Percentiles rank a stretch among this genome's conserved stretches.
Conservation (phyloP, 2,888 invertebrate genomes). For the Diplazon laetatorius region DNA sequence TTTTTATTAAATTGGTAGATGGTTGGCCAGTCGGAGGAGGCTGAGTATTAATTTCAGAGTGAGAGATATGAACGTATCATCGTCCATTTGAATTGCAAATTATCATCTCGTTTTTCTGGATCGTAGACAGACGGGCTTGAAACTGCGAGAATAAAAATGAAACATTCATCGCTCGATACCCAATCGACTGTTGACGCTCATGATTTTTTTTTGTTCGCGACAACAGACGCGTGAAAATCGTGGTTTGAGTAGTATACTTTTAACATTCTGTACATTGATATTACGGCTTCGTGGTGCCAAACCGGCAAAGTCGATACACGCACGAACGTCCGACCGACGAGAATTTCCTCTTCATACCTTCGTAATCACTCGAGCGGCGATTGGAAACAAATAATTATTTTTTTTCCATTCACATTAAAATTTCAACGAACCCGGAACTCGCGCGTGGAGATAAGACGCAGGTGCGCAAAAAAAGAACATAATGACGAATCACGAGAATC, state of each 20-base stretch:
- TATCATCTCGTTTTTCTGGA: background rate
- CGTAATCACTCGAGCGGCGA: background rate
- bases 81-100: constrained; percentile 38
- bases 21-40: too few species aligned
- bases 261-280: too few species aligned
- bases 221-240: too few species aligned
- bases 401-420: background rate
- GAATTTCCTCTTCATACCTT: background rate
- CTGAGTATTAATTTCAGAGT: too few species aligned
- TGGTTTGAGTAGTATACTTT: too few species aligned
- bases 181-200: background rate
- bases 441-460: background rate
- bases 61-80: background rate
- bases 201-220: too few species aligned
- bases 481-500: constrained; percentile 13
- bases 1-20: too few species aligned
- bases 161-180: background rate
- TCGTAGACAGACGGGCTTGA: background rate
- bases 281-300: too few species aligned
- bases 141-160: too few species aligned
- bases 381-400: background rate
- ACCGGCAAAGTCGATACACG: too few species aligned
- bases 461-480: background rate
- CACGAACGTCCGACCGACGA: too few species aligned
- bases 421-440: background rate